Evolutionary conservation across 2,888 invertebrate genomes (phyloP).

Genomic region (Drosophila picticornis): DNA sequence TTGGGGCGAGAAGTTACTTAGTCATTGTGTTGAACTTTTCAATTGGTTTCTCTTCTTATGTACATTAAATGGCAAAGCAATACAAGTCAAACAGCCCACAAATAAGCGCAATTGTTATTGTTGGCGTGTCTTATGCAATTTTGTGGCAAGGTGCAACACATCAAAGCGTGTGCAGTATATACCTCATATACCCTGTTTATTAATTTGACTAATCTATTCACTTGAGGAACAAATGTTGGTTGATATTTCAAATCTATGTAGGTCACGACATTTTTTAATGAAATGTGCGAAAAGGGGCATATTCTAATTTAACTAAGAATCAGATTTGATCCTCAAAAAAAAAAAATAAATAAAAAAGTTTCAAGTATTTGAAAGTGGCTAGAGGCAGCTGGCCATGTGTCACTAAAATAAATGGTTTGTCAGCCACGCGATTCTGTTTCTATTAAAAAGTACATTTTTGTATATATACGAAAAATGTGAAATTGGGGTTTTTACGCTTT

Average conservation of each 20-base stretch:
- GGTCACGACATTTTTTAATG: background rate
- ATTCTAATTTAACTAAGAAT: background rate
- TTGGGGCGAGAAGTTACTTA: constrained; percentile 50
- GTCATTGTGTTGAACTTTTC: constrained; percentile 44
- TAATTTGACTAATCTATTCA: background rate
- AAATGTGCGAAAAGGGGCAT: no score
- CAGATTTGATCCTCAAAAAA: background rate
- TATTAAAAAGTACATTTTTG: no score
- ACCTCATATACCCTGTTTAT: constrained; percentile 11
- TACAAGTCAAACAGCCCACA: constrained; percentile 9
- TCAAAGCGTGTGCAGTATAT: constrained; percentile 17
- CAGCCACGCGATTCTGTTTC: no score
- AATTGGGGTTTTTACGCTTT: no score
- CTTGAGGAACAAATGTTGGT: background rate
- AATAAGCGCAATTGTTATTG: constrained; percentile 20
- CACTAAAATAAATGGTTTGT: no score
- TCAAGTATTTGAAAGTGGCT: no score
- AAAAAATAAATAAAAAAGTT: no score
- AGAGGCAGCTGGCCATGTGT: no score
- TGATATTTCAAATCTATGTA: background rate
- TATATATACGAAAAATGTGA: no score
- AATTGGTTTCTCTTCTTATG: constrained; percentile 27
- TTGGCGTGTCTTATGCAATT: constrained; percentile 25
- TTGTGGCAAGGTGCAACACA: constrained; percentile 46
- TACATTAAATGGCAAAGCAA: constrained; percentile 52